Evolutionary conservation across 2,888 invertebrate genomes (phyloP).

Genomic region (Caenorhabditis becei): DNA sequence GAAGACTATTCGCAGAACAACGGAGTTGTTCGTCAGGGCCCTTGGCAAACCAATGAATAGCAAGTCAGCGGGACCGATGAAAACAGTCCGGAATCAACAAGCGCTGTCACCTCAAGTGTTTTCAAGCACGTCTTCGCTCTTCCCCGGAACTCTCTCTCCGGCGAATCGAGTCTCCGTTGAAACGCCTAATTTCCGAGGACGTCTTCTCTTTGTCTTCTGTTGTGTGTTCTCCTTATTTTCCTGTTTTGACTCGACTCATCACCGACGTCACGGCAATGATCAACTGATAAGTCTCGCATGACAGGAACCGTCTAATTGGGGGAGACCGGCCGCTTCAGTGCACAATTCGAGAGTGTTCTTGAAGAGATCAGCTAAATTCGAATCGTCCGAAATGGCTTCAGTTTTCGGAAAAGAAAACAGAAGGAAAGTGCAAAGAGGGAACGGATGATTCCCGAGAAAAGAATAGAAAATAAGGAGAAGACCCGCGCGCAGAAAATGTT

Average conservation of each 20-base stretch:
- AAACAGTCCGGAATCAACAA: slow-evolving; percentile 1
- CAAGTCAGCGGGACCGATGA: background rate
- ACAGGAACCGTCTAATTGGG: background rate
- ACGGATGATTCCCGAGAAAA: background rate
- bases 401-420: background rate
- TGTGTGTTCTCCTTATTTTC: background rate
- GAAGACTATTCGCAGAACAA: too few species aligned
- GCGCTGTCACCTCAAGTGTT: background rate
- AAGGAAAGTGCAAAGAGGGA: background rate
- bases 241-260: background rate
- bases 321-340: background rate
- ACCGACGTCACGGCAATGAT: background rate
- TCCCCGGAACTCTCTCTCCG: background rate
- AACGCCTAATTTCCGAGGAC: slow-evolving; percentile 2
- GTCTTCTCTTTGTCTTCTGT: background rate
- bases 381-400: background rate
- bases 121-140: background rate
- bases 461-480: slow-evolving; percentile 7
- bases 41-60: slow-evolving; percentile 1
- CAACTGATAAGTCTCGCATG: background rate
- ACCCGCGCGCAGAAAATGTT: slow-evolving; percentile 17
- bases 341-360: background rate
- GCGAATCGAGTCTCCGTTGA: background rate
- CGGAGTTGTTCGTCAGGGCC: background rate
- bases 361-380: background rate